These are phyloP conservation scores for Gouania willdenowi DNA, from an alignment of 2,797 vertebrate genomes.

Conservation along the genomic window DNA sequence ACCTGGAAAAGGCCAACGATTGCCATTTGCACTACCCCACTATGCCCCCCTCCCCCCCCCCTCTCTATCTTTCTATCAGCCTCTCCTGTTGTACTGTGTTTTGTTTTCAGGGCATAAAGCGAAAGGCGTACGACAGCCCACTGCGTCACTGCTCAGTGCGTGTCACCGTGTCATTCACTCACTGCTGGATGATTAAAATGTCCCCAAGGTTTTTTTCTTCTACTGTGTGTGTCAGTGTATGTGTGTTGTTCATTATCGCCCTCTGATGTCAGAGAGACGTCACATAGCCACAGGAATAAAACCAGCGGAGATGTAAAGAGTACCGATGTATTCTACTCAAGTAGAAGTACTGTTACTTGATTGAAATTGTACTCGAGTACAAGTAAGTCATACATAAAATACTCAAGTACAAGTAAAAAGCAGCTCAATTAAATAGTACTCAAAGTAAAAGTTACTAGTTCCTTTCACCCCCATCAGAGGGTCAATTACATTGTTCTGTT, in stretches of 20 bases:
- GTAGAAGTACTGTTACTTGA: no score
- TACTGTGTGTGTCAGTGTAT: constrained; percentile 3
- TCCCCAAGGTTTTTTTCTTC: constrained; percentile 37
- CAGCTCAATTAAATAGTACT: no score
- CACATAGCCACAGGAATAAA: constrained; percentile 18
- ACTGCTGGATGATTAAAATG: constrained; percentile 28
- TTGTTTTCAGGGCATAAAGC: constrained; percentile 37
- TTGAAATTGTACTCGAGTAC: no score
- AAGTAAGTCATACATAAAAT: no score
- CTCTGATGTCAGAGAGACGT: constrained; percentile 32
- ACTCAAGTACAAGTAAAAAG: no score
- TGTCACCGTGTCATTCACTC: constrained; percentile 61
- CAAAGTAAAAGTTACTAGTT: no score
- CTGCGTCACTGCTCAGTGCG: constrained; percentile 50
- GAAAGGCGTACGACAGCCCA: constrained; percentile 32
- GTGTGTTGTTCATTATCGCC: constrained; percentile 24
- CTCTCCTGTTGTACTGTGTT: constrained; percentile 3
- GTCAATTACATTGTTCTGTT: no score
- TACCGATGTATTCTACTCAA: no score
- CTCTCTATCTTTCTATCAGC: neutral
- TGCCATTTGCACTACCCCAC: constrained; percentile 10
- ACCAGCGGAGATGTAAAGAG: no score
- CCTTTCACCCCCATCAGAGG: no score
- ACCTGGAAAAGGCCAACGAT: constrained; percentile 61
- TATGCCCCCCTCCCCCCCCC: neutral